A percentile compares a stretch with the other conserved stretches of the same genome.
Conservation (phyloP, 2,888 invertebrate species). For the Therioaphis trifolii region DNA sequence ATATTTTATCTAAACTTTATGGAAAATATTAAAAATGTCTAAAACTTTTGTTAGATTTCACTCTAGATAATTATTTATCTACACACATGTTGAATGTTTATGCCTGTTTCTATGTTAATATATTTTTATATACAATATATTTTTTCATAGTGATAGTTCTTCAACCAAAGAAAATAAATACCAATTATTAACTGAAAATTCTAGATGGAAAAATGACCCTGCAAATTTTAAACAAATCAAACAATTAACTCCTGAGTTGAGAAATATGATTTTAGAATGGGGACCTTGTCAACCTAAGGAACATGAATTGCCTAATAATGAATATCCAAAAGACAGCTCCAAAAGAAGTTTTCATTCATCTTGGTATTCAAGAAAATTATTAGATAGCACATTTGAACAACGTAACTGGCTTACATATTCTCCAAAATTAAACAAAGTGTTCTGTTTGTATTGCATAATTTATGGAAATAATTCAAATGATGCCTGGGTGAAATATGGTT, state of each 20-base stretch:
- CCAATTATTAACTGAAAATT: not conserved
- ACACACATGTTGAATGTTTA: no score
- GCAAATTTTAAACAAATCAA: not conserved
- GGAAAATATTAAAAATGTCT: no score
- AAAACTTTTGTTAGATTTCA: no score
- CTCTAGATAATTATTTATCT: no score
- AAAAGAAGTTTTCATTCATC: slow-evolving; percentile 9
- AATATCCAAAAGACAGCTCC: not conserved
- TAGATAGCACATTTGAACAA: not conserved
- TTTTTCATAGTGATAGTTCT: not conserved
- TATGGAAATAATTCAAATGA: not conserved
- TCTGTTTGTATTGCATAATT: not conserved
- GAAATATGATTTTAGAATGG: slow-evolving; percentile 8
- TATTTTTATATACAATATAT: not conserved
- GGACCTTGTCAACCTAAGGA: not conserved
- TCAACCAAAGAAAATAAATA: not conserved
- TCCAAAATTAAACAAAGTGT: slow-evolving; percentile 5
- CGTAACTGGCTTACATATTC: not conserved
- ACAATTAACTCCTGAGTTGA: not conserved
- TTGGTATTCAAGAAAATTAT: slow-evolving; percentile 4
- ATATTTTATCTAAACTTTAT: no score
- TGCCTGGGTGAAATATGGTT: not conserved
- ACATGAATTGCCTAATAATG: not conserved
- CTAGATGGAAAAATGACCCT: not conserved
- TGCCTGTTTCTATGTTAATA: no score